Percentiles rank a stretch among this genome's conserved stretches.
phyloP scores from a whole-genome alignment of 2,113 vertebrate genomes.

The Serilophus lunatus region DNA sequence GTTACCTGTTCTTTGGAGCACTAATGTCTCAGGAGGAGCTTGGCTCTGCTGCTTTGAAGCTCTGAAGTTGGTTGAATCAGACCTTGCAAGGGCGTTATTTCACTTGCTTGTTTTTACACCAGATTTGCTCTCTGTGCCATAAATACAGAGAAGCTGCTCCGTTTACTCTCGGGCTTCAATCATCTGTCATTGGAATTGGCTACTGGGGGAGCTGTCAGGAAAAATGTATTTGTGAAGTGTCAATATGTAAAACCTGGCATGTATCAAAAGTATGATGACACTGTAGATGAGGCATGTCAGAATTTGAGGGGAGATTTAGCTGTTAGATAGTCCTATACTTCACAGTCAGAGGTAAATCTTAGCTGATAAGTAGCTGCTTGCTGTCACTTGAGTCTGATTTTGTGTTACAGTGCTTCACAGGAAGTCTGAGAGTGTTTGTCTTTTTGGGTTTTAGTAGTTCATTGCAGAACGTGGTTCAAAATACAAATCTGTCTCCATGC shows the following conservation, averaged over 20 bases:
- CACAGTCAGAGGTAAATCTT: not conserved
- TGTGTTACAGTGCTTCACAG: not conserved
- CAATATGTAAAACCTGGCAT: conserved; percentile 12
- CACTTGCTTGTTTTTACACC: not conserved
- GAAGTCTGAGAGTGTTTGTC: not conserved
- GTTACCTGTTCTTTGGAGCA: not conserved
- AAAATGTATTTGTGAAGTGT: not conserved
- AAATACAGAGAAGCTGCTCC: not conserved
- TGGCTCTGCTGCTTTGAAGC: not conserved
- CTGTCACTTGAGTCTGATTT: not conserved
- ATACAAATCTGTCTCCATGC: not conserved
- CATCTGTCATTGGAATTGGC: not conserved
- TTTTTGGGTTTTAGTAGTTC: not conserved
- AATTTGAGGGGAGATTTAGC: conserved; percentile 7
- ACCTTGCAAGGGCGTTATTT: not conserved
- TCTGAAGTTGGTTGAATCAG: not conserved
- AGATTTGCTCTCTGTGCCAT: not conserved
- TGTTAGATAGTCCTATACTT: not conserved
- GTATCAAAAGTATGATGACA: not conserved
- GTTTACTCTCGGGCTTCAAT: not conserved
- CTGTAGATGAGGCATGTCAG: not conserved
- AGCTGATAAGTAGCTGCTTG: not conserved
- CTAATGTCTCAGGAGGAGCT: rapidly evolving
- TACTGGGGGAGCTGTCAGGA: conserved; percentile 6
- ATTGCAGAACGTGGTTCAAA: not conserved